phyloP scores from a whole-genome alignment of 1,140 invertebrate species.

The Thalassaphorura encarpata region DNA sequence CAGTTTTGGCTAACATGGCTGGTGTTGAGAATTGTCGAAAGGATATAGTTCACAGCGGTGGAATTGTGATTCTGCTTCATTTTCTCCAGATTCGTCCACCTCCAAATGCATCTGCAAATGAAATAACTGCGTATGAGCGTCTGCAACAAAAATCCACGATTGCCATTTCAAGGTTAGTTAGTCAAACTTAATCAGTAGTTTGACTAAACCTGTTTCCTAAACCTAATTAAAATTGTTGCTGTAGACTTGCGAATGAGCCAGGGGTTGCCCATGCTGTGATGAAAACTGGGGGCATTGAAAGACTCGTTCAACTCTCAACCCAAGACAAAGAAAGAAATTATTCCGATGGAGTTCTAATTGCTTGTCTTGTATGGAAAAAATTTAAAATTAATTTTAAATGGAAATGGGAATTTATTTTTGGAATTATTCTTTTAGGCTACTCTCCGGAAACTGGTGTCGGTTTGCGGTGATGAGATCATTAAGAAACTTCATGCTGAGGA shows the following conservation, averaged over 20 bases:
- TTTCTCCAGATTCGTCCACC: slow-evolving; percentile 60
- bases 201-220: neutral
- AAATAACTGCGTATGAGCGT: slow-evolving; percentile 56
- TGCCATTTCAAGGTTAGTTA: slow-evolving; percentile 60
- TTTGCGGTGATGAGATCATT: slow-evolving; percentile 46
- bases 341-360: slow-evolving; percentile 61
- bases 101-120: slow-evolving; percentile 39
- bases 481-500: slow-evolving; percentile 46
- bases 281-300: slow-evolving; percentile 60
- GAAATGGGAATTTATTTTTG: neutral
- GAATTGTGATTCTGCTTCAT: slow-evolving; percentile 52
- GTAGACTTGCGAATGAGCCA: slow-evolving; percentile 58
- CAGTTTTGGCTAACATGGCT: slow-evolving; percentile 68
- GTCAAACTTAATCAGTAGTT: slow-evolving; percentile 10
- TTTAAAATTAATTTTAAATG: slow-evolving; percentile 3
- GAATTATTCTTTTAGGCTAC: slow-evolving; percentile 46
- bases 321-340: slow-evolving; percentile 56
- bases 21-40: slow-evolving; percentile 50
- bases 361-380: slow-evolving; percentile 54
- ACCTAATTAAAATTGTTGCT: slow-evolving; percentile 4
- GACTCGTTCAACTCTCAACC: slow-evolving; percentile 59
- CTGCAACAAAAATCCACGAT: slow-evolving; percentile 77
- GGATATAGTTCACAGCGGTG: slow-evolving; percentile 42
- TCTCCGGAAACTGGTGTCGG: slow-evolving; percentile 52
- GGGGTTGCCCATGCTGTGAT: slow-evolving; percentile 60